Evolutionary conservation across 2,113 vertebrate genomes (phyloP).

Genomic region (Nibea coibor): DNA sequence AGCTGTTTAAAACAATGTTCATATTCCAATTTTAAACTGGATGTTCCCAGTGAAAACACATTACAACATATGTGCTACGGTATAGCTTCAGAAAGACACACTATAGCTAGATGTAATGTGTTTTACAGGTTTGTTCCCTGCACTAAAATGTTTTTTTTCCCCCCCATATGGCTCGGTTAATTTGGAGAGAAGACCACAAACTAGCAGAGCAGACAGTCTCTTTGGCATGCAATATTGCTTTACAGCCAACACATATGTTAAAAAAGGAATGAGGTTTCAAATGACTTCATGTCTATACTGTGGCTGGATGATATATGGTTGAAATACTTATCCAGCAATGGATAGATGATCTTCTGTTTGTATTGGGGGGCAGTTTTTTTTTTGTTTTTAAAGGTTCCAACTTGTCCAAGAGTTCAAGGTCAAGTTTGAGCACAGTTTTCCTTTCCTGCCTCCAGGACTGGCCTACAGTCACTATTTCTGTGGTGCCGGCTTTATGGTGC

Average conservation of each 20-base stretch:
- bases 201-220: constrained; percentile 61
- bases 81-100: constrained; percentile 28
- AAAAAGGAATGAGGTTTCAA: constrained; percentile 53
- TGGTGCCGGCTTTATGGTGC: constrained; percentile 55
- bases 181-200: constrained; percentile 76
- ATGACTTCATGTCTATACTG: constrained; percentile 60
- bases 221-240: constrained; percentile 57
- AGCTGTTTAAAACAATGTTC: constrained; percentile 39
- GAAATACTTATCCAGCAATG: constrained; percentile 35
- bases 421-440: constrained; percentile 40
- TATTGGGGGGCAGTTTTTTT: neutral
- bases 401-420: constrained; percentile 39
- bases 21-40: constrained; percentile 41
- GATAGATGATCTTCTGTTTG: constrained; percentile 19
- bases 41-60: constrained; percentile 44
- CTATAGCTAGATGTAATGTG: constrained; percentile 62
- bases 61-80: constrained; percentile 35
- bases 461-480: constrained; percentile 38
- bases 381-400: neutral
- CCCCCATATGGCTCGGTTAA: constrained; percentile 54
- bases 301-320: constrained; percentile 27
- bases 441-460: constrained; percentile 26
- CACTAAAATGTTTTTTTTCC: constrained; percentile 18
- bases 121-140: constrained; percentile 71
- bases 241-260: constrained; percentile 71